Evolutionary conservation across 2,888 invertebrate genomes (phyloP).

Genomic region (Gerris lacustris): DNA sequence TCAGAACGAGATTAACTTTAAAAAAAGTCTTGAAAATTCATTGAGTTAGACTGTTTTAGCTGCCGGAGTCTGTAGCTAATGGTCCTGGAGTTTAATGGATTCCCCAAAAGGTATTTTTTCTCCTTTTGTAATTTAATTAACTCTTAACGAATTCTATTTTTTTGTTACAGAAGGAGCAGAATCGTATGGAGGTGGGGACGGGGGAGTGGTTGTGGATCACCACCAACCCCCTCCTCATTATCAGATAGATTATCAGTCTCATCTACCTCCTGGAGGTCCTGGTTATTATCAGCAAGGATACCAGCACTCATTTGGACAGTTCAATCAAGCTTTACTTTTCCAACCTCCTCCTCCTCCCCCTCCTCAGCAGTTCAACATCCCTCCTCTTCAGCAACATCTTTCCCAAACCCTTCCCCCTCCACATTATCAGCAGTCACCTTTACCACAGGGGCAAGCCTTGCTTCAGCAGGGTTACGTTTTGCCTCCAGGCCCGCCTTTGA

Average conservation of each 20-base stretch:
- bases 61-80: no score
- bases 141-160: neutral
- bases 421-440: neutral
- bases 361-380: conserved; percentile 16
- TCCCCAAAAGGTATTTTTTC: no score
- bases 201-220: neutral
- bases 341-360: conserved; percentile 18
- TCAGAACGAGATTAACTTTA: no score
- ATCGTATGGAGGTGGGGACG: neutral
- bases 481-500: conserved; percentile 8
- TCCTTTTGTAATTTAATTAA: no score
- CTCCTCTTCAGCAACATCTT: conserved; percentile 10
- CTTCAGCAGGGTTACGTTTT: no score
- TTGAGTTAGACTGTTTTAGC: no score
- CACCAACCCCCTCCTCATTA: neutral
- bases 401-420: neutral
- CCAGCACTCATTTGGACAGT: conserved; percentile 1
- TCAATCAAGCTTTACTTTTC: conserved; percentile 11
- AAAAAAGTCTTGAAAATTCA: no score
- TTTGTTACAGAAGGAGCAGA: neutral
- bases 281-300: conserved; percentile 7
- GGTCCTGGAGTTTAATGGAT: no score
- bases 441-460: no score
- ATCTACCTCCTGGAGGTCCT: neutral
- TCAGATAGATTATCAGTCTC: neutral